Base-by-base conservation (phyloP, 2,797 vertebrate species). In the Emydoidea blandingii region DNA sequence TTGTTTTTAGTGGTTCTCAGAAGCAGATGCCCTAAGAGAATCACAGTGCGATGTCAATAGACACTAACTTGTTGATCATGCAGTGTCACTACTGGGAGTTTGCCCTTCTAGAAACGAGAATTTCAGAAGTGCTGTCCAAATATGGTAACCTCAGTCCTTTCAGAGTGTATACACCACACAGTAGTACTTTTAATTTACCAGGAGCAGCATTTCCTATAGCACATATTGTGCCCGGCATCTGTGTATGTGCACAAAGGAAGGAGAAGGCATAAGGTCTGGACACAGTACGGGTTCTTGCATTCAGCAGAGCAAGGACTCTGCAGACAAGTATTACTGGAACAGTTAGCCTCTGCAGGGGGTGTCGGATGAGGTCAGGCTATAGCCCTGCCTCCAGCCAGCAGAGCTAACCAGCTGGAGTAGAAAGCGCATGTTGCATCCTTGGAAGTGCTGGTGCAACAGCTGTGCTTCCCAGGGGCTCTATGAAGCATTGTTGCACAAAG, bases 111-210 rank as follows among this genome's bases (percentile, higher is more conserved):
- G 34, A 81, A 76, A 18, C 23, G 59, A 87, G 62, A 9, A 59
- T 12, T 88, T 91, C 83, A 47, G 31, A 79, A 5, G 16, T 79
- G 10, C 72, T 79, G 18, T 86, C 74, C 4, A 4, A 49, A 95
- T 76, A 88, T 8, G 9, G 4, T 79, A 68, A 37, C 83, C 44
- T 88, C 16, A 52, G 37, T 37, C 10, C 5, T 74, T 86, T 95
- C 86, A 68, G 15, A 92, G 16, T 79, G 37, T 89, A 54, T 57
- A 91, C n/a, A 84, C 21, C 34, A 27, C 9, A 81, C 10, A 87
- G 56, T 81, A 37, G 52, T 91, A 56, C 3, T 9, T 90, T 91
- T 53, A 80, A 56, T 88, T 93, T 94, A 83, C 90, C 41, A 79
- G 57, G 34, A 91, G 34, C 78, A 93, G 5, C 16, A 1, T 76